These are phyloP conservation scores for Drosophila grimshawi DNA, from an alignment of 1,140 invertebrate genomes.

Conservation along the genomic window DNA sequence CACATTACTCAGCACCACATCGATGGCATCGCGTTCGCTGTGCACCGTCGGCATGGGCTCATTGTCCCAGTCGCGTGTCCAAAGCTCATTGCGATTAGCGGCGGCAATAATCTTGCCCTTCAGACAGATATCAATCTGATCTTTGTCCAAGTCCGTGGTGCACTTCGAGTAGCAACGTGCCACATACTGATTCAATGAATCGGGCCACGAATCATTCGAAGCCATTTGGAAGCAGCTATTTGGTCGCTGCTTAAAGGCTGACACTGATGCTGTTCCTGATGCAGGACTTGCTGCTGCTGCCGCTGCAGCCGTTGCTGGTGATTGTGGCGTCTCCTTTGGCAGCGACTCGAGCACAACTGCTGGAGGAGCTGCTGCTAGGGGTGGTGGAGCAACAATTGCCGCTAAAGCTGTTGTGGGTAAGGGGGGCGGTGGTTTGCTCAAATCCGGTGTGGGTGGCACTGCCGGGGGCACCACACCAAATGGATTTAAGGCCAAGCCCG, in stretches of 20 bases:
- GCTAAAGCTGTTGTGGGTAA: conserved; percentile 44
- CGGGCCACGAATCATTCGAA: conserved; percentile 88
- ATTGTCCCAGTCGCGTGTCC: conserved; percentile 95
- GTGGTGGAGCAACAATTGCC: conserved; percentile 9
- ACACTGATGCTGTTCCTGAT: conserved; percentile 8
- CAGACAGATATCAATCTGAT: conserved; percentile 96
- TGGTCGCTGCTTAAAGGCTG: conserved; percentile 69
- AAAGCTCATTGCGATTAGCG: conserved; percentile 93
- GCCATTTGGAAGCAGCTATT: conserved; percentile 82
- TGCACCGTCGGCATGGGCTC: conserved; percentile 95
- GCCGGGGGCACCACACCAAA: conserved; percentile 42
- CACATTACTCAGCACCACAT: conserved; percentile 66
- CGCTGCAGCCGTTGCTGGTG: conserved; percentile 8
- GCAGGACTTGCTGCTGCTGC: conserved; percentile 19
- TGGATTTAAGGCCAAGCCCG: conserved; percentile 28
- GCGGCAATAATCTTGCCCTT: conserved; percentile 96
- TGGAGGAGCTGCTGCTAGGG: neutral
- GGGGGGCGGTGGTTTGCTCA: conserved; percentile 71
- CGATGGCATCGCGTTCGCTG: conserved; percentile 89
- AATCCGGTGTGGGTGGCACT: conserved; percentile 58
- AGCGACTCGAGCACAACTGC: neutral
- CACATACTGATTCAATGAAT: conserved; percentile 93
- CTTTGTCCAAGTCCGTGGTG: conserved; percentile 93
- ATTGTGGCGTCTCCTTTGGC: conserved; percentile 1
- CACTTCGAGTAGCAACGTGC: conserved; percentile 96